Conservation (phyloP, 2,113 vertebrate species). For the Alligator sinensis region DNA sequence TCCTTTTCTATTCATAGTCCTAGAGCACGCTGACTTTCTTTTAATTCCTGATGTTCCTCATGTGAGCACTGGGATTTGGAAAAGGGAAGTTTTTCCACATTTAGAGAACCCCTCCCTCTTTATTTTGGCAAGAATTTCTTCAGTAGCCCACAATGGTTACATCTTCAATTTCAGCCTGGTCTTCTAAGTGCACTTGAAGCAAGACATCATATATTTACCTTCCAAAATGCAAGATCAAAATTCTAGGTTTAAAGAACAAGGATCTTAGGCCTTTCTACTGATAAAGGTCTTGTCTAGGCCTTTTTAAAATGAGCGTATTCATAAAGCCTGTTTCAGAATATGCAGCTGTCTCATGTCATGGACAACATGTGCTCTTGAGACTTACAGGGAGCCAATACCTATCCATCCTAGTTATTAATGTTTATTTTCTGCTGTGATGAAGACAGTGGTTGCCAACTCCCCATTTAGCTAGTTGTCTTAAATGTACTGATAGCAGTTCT, state of each 20-base stretch:
- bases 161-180: background rate
- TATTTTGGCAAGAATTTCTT: background rate
- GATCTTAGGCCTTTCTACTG: background rate
- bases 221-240: background rate
- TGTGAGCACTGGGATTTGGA: background rate
- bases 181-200: background rate
- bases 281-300: background rate
- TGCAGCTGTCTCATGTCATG: background rate
- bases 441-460: background rate
- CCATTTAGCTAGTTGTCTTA: background rate
- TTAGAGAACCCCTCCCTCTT: background rate
- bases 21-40: background rate
- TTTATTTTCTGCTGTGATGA: background rate
- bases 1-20: background rate
- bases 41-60: background rate
- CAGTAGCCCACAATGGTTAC: background rate
- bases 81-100: background rate
- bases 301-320: background rate
- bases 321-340: background rate
- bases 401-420: background rate
- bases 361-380: background rate
- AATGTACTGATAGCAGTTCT: background rate
- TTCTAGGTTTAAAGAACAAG: background rate
- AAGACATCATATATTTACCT: background rate
- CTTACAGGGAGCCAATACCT: background rate